Conservation (phyloP, 2,113 vertebrate genomes). For the Prinia subflava region DNA sequence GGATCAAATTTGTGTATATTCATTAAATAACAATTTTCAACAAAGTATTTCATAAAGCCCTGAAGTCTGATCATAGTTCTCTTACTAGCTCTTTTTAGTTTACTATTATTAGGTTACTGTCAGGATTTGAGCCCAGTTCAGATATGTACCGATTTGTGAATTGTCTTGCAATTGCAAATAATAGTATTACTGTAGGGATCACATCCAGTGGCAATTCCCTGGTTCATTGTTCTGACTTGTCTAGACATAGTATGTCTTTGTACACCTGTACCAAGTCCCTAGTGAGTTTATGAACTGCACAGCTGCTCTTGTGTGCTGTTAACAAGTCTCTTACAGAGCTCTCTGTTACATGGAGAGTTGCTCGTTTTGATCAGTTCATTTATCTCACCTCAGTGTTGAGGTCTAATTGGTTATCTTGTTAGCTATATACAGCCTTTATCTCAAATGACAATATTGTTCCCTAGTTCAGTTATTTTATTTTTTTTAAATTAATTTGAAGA, state of each 20-base stretch:
- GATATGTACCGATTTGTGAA: background rate
- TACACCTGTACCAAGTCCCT: background rate
- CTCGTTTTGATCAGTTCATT: background rate
- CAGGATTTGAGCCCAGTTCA: background rate
- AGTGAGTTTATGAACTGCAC: background rate
- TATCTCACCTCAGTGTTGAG: background rate
- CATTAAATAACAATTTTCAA: background rate
- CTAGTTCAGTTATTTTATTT: background rate
- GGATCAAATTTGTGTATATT: background rate
- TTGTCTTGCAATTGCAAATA: background rate
- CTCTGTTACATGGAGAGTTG: background rate
- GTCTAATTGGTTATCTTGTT: background rate
- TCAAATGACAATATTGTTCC: fast-evolving
- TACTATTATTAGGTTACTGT: background rate
- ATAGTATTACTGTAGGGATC: background rate
- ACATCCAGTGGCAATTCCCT: background rate
- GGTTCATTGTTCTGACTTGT: background rate
- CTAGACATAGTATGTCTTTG: background rate
- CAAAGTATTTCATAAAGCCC: background rate
- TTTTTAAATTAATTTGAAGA: background rate
- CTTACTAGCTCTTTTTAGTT: background rate
- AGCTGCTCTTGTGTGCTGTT: background rate
- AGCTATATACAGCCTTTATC: background rate
- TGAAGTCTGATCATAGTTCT: background rate
- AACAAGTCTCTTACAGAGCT: background rate